Evolutionary conservation across 2,113 vertebrate species (phyloP), one percentile per base, ranked within the genome.

Genomic region (Meriones unguiculatus): DNA sequence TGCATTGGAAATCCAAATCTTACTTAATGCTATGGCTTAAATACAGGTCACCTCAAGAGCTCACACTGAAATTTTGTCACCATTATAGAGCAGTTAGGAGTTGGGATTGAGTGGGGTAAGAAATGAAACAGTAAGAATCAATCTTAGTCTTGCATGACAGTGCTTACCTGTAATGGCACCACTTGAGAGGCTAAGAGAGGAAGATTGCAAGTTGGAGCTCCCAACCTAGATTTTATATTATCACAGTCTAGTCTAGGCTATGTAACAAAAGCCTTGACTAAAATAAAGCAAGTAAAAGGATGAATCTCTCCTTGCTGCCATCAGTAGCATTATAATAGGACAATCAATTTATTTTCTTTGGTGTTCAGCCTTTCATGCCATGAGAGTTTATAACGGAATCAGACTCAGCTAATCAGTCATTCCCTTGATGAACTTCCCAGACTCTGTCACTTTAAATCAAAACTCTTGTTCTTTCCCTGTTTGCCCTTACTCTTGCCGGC

Each of bases 281-380:
- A 72, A 54, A 25, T n/a, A 87, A n/a, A 72, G 20, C 1, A 57
- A 57, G 32, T 54, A 17, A 13, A 13, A 15, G 8, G 5, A 25
- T 70, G 9, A 46, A 80, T 38, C 2, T 0, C 22, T 67, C 7
- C 15, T 67, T 11, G 0, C 0, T 35, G 13, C 1, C 13, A 38
- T 38, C 69, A 54, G 59, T 38, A 25, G 1, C 35, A 20, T 64
- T 52, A 62, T 13, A 57, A 75, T 38, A 92, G 3, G 11, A 69
- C 32, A 5, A 8, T n/a, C 3, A 28, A 4, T 7, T 2, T 46
- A 2, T 15, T 25, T 64, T 70, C 9, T 24, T 11, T 1, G 50
- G 24, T 62, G 59, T 62, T 9, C 3, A 10, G 9, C 8, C 2
- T 84, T 85, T 41, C 0, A 38, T 41, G 2, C 3, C 8, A 17